Evolutionary conservation across 2,797 vertebrate species (phyloP).

Genomic region (Parambassis ranga): DNA sequence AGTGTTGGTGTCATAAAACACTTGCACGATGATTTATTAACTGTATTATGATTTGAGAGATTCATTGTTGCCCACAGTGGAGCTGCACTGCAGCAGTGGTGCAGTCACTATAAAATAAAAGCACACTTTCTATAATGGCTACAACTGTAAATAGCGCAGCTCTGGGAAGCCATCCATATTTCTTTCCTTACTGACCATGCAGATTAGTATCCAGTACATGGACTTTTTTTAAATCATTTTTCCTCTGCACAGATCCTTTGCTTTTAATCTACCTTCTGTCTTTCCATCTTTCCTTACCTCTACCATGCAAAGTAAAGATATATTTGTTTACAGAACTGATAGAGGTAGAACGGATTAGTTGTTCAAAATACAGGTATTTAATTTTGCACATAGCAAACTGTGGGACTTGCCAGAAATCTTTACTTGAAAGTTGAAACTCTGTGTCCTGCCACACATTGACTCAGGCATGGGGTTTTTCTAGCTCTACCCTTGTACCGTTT

Average conservation of each 20-base stretch:
- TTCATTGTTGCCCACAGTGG: neutral
- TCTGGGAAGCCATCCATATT: conserved; percentile 15
- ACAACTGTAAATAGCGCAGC: conserved; percentile 32
- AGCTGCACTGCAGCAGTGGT: neutral
- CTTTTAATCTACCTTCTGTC: conserved; percentile 31
- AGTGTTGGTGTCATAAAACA: neutral
- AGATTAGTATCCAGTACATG: conserved; percentile 38
- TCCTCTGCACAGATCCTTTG: conserved; percentile 36
- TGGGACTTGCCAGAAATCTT: conserved; percentile 16
- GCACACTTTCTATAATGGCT: neutral
- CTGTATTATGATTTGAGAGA: neutral
- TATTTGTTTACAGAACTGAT: conserved; percentile 8
- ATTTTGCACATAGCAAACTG: neutral
- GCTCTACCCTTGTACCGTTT: conserved; percentile 37
- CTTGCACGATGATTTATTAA: neutral
- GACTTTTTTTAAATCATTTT: conserved; percentile 40
- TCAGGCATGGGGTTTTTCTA: conserved; percentile 12
- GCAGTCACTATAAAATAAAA: neutral
- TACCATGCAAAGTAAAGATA: conserved; percentile 21
- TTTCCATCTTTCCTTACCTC: neutral
- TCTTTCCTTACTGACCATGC: conserved; percentile 51
- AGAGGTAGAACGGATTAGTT: conserved; percentile 17
- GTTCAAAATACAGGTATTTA: conserved; percentile 18
- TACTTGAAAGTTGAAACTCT: conserved; percentile 7
- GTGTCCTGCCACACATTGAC: conserved; percentile 19